Evolutionary conservation across 2,113 vertebrate genomes (phyloP), one percentile per base, ranked within the genome.

Genomic region (Platysteira castanea): DNA sequence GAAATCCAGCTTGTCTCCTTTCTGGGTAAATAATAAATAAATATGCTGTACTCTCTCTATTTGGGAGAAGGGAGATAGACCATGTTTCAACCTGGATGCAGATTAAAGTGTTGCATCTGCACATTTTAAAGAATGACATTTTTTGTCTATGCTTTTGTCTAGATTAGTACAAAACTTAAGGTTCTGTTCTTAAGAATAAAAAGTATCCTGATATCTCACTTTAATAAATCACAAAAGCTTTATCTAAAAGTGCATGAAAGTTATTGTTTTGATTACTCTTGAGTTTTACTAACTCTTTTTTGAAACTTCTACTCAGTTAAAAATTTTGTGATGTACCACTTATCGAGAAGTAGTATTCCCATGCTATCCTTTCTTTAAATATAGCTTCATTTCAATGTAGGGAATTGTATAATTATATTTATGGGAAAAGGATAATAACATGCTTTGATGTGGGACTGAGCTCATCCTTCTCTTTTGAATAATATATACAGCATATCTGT

Each of bases 401-500:
- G 65, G n/a, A 80, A 78, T 61, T 78, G 35, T 78, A 74, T 84
- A 88, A 82, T 53, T 91, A 22, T 50, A 65, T 90, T 93, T 97
- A 60, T 54, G 42, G 78, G 47, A 83, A 71, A 89, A 85, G 37
- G 35, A 76, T 50, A 84, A 69, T 65, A 90, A 76, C 5, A 9
- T 76, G 54, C 89, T 96, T 85, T 94, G 61, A 93, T 96, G 26
- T 67, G 28, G 49, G 75, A 54, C 39, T 80, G 76, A 92, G 70
- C 41, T 79, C 41, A 61, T 93, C 77, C 37, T 86, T 64, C 14
- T 84, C 33, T 65, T 89, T 76, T 94, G 76, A 93, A 94, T 56
- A 80, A 84, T 56, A 76, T 41, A 42, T 63, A 86, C 22, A 86
- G 60, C 50, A 39, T 81, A 91, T 57, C 87, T 89, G 64, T 77